Conservation (phyloP, 2,888 invertebrate genomes). For the Leptarthrus brevirostris region DNA sequence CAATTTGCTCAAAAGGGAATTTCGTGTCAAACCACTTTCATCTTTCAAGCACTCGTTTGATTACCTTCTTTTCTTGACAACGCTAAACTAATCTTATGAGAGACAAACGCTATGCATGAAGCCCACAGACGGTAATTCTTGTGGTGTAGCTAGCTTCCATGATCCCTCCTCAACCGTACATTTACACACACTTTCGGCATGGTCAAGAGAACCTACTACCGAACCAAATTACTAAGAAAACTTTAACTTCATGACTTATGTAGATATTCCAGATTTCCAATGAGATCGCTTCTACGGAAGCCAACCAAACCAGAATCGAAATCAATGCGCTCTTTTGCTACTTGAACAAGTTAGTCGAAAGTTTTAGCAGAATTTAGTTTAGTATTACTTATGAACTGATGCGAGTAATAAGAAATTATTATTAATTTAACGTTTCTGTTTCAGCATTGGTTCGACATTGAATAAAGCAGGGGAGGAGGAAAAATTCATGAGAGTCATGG, state of each 20-base stretch:
- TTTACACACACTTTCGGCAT: neutral
- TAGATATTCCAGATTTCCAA: conserved; percentile 22
- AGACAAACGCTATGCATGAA: neutral
- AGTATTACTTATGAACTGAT: too few relatives aligned
- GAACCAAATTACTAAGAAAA: too few relatives aligned
- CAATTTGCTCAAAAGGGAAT: neutral
- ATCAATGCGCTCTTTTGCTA: too few relatives aligned
- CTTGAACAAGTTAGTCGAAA: too few relatives aligned
- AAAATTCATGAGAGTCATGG: too few relatives aligned
- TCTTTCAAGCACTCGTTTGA: neutral
- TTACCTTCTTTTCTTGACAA: conserved; percentile 21
- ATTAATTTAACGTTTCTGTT: too few relatives aligned
- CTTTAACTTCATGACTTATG: neutral
- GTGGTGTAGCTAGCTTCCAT: neutral
- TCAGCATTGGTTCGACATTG: too few relatives aligned
- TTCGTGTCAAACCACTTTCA: conserved; percentile 28
- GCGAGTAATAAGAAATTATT: too few relatives aligned
- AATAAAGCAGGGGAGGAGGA: too few relatives aligned
- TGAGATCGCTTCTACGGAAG: neutral
- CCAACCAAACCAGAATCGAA: too few relatives aligned
- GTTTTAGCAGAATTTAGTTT: too few relatives aligned
- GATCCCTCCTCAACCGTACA: neutral
- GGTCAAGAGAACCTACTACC: conserved; percentile 4
- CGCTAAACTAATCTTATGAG: conserved; percentile 2
- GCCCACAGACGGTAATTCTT: neutral